These are phyloP conservation scores for Ormyrus labotus DNA, from an alignment of 2,888 invertebrate species.

Conservation along the genomic window DNA sequence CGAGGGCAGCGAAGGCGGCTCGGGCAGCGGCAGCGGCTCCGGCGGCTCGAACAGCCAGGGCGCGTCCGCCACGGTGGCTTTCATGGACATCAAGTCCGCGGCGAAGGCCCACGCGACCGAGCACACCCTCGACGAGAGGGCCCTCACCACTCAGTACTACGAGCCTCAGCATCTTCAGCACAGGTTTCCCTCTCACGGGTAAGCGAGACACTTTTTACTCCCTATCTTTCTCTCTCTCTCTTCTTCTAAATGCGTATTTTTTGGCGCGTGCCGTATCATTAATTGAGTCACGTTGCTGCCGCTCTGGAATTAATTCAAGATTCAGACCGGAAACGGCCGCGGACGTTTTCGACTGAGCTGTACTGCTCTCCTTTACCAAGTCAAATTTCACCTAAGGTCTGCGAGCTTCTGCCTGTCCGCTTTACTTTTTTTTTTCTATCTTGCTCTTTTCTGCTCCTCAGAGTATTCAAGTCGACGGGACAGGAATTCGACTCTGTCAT, in stretches of 20 bases:
- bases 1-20: conserved; percentile 71
- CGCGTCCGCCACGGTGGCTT: conserved; percentile 92
- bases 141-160: conserved; percentile 93
- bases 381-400: conserved; percentile 4
- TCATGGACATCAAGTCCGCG: conserved; percentile 98
- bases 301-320: no score
- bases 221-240: not conserved
- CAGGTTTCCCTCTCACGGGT: conserved; percentile 71
- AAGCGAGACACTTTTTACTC: conserved; percentile 9
- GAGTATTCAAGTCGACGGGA: no score
- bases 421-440: not conserved
- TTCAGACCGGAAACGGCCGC: no score
- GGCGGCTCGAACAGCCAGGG: conserved; percentile 80
- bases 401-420: not conserved
- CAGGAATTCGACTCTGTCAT: no score
- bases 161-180: conserved; percentile 82
- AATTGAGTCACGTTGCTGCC: no score
- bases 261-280: not conserved
- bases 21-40: conserved; percentile 70
- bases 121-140: conserved; percentile 91
- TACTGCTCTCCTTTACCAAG: not conserved
- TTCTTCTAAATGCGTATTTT: conserved; percentile 9
- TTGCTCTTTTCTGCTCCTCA: not conserved
- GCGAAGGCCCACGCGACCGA: conserved; percentile 94
- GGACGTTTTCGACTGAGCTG: no score